Evolutionary conservation across 2,888 invertebrate genomes (phyloP).

Genomic region (Caenorhabditis macrosperma): DNA sequence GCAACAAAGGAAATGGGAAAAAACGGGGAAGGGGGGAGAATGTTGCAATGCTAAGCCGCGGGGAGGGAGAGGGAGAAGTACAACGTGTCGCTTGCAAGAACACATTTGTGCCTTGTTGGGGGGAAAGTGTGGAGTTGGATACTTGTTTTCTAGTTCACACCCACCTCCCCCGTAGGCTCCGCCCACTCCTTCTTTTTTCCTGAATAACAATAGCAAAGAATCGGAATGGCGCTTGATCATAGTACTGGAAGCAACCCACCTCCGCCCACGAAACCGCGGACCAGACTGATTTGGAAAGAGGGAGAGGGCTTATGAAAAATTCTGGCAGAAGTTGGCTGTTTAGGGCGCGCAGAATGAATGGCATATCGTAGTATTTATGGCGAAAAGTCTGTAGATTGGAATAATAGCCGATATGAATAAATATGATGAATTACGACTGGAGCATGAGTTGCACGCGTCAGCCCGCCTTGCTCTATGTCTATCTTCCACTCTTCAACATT

Average conservation of each 20-base stretch:
- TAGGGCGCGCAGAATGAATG: conserved; percentile 29
- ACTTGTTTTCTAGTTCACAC: neutral
- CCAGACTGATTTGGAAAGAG: no score
- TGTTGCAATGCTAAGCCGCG: conserved; percentile 24
- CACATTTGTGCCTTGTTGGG: neutral
- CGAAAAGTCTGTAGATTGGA: conserved; percentile 29
- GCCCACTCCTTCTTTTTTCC: conserved; percentile 5
- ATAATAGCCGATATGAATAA: conserved; percentile 40
- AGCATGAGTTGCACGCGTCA: neutral
- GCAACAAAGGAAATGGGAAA: conserved; percentile 1
- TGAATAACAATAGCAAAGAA: neutral
- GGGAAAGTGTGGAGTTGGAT: conserved; percentile 13
- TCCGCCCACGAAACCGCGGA: no score
- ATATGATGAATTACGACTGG: conserved; percentile 45
- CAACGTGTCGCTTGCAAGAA: conserved; percentile 35
- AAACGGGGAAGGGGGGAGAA: conserved; percentile 5
- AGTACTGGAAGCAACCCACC: no score
- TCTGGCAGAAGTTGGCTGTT: neutral
- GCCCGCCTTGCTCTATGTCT: no score
- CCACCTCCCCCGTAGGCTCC: conserved; percentile 9
- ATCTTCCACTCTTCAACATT: no score
- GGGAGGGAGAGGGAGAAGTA: conserved; percentile 4
- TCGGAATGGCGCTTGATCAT: no score
- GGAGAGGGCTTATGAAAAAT: no score
- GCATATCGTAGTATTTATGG: conserved; percentile 44